Base-by-base conservation (phyloP, 2,888 invertebrate species). In the Gastracanthus pulcherrimus region DNA sequence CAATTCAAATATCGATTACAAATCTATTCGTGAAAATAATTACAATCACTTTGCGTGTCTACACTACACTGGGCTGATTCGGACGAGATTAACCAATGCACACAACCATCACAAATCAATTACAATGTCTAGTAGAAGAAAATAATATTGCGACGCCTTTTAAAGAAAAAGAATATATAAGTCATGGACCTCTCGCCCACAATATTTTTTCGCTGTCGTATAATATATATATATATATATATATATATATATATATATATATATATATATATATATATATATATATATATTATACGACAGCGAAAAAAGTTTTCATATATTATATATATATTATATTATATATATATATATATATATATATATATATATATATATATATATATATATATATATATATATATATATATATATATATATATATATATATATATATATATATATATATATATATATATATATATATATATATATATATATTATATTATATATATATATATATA, bases 121-220 rank as follows among this genome's bases (percentile, higher is more conserved):
- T 41, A 76, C 23, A 55, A 58, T 76, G 11, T 34, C 7, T 13
- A 19, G 34, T 34, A 19, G 36, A 34, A 11, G 11, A 55, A 38
- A 70, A 45, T 45, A 76, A 71, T 66, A 76, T 64, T 51, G n/a
- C 51, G 51, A 75, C 31, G 55, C 23, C 41, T 70, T 76, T 23
- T n/a, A 26, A 58, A 64, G 38, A n/a, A 70, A 74, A 74, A 31
- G 26, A 51, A 64, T 72, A 45, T 74, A 34, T 48, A 55, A 64
- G 80, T 80, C 76, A 74, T 76, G 62, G 64, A 70, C 55, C 62
- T 76, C 58, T 75, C 70, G 74, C 41, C 64, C 71, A 60, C 3
- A 62, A 51, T 2, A 19, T 76, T 75, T 60, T 76, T 38, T 16
- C 55, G 4, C 5, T 62, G 41, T 34, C 13, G 62, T 29, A 48